These are phyloP conservation scores for Orbicella faveolata DNA, from an alignment of 64 coral and sea anemone genomes.

Conservation along the genomic window DNA sequence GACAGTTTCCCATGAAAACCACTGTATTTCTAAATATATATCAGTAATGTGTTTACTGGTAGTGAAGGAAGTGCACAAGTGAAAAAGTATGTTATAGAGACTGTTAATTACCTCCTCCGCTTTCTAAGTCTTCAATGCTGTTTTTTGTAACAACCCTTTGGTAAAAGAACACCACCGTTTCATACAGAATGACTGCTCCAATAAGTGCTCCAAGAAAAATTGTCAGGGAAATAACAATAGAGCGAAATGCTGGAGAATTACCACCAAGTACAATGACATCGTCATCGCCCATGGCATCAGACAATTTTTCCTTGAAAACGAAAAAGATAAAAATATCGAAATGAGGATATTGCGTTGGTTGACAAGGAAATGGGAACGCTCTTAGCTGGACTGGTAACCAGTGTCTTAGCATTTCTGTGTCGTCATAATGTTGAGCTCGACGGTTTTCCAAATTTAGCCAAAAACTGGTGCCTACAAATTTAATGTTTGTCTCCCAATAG, in stretches of 20 bases:
- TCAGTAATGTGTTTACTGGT: too few species aligned
- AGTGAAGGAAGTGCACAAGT: too few species aligned
- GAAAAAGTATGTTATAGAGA: too few species aligned
- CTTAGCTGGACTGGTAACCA: too few species aligned
- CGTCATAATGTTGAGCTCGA: too few species aligned
- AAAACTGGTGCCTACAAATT: too few species aligned
- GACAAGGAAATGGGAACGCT: too few species aligned
- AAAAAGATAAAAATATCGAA: neutral
- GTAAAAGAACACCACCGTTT: neutral
- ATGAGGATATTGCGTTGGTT: neutral
- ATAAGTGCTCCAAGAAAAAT: neutral
- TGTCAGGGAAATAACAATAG: neutral
- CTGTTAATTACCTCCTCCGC: neutral
- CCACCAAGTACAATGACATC: neutral
- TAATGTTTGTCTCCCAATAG: too few species aligned
- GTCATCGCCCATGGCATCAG: neutral
- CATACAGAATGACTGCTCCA: neutral
- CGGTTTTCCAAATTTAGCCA: too few species aligned
- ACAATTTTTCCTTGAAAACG: neutral
- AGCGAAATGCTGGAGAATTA: neutral
- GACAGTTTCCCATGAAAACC: too few species aligned
- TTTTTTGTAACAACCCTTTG: neutral
- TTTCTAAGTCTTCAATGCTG: neutral
- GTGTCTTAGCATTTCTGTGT: too few species aligned
- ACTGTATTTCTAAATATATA: too few species aligned